phyloP scores from a whole-genome alignment of 2,113 vertebrate species.

The Gracilinanus agilis region DNA sequence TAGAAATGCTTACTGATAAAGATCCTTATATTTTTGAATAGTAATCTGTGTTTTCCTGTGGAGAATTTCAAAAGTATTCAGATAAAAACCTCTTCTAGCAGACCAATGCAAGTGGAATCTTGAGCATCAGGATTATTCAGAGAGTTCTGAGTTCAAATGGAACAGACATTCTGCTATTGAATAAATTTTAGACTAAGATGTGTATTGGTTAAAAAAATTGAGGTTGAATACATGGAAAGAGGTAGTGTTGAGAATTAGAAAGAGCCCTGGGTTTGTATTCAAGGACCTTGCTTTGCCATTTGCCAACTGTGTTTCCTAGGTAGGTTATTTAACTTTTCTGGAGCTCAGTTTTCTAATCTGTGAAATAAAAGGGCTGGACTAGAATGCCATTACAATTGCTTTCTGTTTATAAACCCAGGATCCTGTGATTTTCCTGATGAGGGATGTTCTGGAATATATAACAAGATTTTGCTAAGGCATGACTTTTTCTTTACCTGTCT shows the following conservation, averaged over 20 bases:
- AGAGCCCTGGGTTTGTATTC: neutral
- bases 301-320: neutral
- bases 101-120: neutral
- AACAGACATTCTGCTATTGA: neutral
- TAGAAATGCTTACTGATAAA: neutral
- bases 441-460: neutral
- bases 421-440: neutral
- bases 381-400: neutral
- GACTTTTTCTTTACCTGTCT: neutral
- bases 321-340: neutral
- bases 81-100: neutral
- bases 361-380: neutral
- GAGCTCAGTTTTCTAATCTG: neutral
- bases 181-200: neutral
- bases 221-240: neutral
- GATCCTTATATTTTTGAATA: slow-evolving; percentile 18
- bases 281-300: neutral
- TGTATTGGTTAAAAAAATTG: neutral
- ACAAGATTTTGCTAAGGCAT: neutral
- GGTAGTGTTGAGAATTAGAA: neutral
- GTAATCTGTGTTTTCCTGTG: slow-evolving; percentile 21
- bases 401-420: neutral
- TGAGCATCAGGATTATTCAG: neutral
- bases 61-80: slow-evolving; percentile 50
- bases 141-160: neutral